A percentile compares a stretch with the other conserved stretches of the same genome.
Evolutionary conservation across 2,797 vertebrate genomes (phyloP).

Genomic region (Merluccius polli): DNA sequence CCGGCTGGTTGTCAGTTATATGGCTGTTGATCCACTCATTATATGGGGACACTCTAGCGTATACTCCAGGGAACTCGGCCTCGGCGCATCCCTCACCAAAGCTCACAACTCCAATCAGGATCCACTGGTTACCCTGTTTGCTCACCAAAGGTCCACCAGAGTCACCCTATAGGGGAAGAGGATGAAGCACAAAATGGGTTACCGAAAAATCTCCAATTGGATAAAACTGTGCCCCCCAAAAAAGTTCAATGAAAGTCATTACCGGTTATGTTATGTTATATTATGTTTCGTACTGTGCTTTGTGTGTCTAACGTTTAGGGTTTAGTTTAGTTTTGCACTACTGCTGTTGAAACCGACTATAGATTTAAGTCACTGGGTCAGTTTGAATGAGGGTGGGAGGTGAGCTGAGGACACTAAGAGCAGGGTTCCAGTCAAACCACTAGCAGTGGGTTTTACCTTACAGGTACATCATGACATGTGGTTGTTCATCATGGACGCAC

Average conservation of each 20-base stretch:
- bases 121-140: slow-evolving; percentile 41
- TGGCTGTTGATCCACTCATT: slow-evolving; percentile 53
- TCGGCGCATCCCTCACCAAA: slow-evolving; percentile 30
- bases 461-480: no score
- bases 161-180: slow-evolving; percentile 44
- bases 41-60: slow-evolving; percentile 55
- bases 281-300: no score
- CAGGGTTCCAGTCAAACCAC: no score
- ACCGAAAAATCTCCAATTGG: not conserved
- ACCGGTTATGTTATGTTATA: no score
- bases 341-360: not conserved
- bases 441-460: no score
- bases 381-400: no score
- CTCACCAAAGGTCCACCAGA: slow-evolving; percentile 59
- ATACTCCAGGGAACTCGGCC: slow-evolving; percentile 49
- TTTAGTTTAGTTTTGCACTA: not conserved
- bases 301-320: not conserved
- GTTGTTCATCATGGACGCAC: no score
- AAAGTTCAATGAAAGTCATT: not conserved
- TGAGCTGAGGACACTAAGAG: no score
- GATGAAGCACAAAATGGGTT: not conserved
- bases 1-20: slow-evolving; percentile 24
- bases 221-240: no score
- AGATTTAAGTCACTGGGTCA: no score
- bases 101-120: slow-evolving; percentile 55